Evolutionary conservation across 2,888 invertebrate species (phyloP).

Genomic region (Arctia plantaginis): DNA sequence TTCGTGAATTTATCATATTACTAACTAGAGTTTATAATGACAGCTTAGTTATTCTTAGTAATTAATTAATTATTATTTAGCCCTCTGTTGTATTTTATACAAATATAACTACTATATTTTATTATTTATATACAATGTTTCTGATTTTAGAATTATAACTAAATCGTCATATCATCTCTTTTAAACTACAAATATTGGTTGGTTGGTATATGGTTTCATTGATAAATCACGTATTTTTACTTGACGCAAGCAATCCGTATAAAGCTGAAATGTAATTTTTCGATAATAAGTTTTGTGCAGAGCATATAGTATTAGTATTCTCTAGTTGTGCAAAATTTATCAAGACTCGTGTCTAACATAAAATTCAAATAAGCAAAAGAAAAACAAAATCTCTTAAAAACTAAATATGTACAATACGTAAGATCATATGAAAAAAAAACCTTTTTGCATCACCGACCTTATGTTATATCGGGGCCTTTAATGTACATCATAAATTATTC

Average conservation of each 20-base stretch:
- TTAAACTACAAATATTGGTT: too few species aligned
- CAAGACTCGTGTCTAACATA: not conserved
- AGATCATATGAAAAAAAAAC: slow-evolving; percentile 31
- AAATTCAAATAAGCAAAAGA: not conserved
- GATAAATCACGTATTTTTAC: too few species aligned
- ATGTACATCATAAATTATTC: slow-evolving; percentile 65
- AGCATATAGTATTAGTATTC: not conserved
- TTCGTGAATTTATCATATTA: not conserved
- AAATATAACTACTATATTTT: not conserved
- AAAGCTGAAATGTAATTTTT: too few species aligned
- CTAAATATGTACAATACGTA: slow-evolving; percentile 6
- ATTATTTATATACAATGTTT: not conserved
- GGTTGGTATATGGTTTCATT: too few species aligned
- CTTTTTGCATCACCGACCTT: slow-evolving; percentile 13
- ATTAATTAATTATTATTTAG: too few species aligned
- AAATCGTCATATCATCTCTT: too few species aligned
- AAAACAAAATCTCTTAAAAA: slow-evolving; percentile 4
- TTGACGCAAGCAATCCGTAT: too few species aligned
- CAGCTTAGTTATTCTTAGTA: not conserved
- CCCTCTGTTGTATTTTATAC: not conserved
- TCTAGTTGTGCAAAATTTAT: not conserved
- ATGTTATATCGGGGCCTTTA: slow-evolving; percentile 38
- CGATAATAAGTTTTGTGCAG: too few species aligned
- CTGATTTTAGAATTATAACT: not conserved
- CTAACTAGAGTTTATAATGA: not conserved